Evolutionary conservation across 37 sponge, comb jelly and placozoan species (phyloP).

Genomic region (Aphrocallistes beatrix): DNA sequence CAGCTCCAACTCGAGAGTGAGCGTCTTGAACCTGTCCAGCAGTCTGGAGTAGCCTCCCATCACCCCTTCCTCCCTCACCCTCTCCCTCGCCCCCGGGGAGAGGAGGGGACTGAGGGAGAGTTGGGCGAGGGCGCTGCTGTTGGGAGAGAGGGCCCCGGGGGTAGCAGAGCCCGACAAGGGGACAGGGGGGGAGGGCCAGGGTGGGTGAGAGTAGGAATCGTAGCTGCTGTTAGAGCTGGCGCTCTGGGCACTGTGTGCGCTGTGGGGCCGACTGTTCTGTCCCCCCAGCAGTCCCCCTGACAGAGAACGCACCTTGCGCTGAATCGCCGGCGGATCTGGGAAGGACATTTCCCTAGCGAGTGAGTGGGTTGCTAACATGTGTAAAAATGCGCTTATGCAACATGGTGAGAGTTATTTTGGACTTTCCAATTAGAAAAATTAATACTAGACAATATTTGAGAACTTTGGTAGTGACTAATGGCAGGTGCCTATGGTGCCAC

Average conservation of each 20-base stretch:
- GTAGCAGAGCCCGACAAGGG: neutral
- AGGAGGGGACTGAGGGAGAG: neutral
- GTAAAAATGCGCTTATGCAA: no score
- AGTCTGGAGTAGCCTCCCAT: neutral
- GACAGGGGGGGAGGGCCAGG: neutral
- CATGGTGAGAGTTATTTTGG: no score
- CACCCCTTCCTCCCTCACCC: neutral
- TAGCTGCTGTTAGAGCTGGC: conserved; percentile 2
- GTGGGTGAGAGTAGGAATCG: conserved; percentile 10
- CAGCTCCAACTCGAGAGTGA: neutral
- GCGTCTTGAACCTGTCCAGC: conserved; percentile 5
- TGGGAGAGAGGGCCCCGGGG: neutral
- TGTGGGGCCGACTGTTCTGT: neutral
- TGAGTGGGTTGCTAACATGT: neutral
- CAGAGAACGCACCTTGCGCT: neutral
- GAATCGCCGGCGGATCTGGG: neutral
- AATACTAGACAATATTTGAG: no score
- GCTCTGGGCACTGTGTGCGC: conserved; percentile 14
- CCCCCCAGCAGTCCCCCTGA: conserved; percentile 13
- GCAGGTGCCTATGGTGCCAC: no score
- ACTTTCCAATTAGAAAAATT: no score
- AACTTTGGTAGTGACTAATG: no score
- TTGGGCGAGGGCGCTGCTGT: neutral
- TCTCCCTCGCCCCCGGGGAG: neutral
- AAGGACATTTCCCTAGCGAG: neutral